Evolutionary conservation across 1,140 invertebrate species (phyloP).

Genomic region (Plutomurus gul): DNA sequence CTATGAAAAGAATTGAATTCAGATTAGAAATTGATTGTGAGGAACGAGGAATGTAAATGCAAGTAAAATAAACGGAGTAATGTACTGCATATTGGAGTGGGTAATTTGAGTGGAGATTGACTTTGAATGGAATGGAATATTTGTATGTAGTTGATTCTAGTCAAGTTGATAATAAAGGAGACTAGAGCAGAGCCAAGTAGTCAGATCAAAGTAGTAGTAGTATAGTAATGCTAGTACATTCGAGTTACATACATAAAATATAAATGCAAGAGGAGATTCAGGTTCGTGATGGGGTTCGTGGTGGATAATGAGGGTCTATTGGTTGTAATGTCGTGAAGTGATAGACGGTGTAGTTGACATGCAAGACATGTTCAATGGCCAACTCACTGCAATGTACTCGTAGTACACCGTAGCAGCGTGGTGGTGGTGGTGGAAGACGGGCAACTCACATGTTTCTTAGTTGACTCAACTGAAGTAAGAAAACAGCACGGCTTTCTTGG

Average conservation of each 20-base stretch:
- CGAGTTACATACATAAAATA: neutral
- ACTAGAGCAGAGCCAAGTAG: neutral
- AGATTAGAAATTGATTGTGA: slow-evolving; percentile 22
- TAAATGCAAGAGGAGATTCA: neutral
- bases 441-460: too few relatives aligned
- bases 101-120: slow-evolving; percentile 29
- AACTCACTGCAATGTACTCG: neutral
- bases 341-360: slow-evolving; percentile 40
- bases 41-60: slow-evolving; percentile 23
- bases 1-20: slow-evolving; percentile 28
- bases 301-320: slow-evolving; percentile 29
- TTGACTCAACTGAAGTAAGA: slow-evolving; percentile 9
- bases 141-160: neutral
- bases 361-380: slow-evolving; percentile 36
- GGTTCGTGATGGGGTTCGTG: slow-evolving; percentile 21
- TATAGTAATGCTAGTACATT: neutral
- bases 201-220: neutral
- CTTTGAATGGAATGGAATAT: slow-evolving; percentile 24
- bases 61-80: slow-evolving; percentile 27
- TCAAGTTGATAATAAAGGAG: neutral
- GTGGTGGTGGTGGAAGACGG: neutral
- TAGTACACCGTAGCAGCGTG: neutral
- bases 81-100: slow-evolving; percentile 23
- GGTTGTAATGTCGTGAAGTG: slow-evolving; percentile 29
- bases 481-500: slow-evolving; percentile 23